Evolutionary conservation across 1,140 invertebrate species (phyloP), one percentile per base, ranked within the genome.

Genomic region (Lanistes nyassanus): DNA sequence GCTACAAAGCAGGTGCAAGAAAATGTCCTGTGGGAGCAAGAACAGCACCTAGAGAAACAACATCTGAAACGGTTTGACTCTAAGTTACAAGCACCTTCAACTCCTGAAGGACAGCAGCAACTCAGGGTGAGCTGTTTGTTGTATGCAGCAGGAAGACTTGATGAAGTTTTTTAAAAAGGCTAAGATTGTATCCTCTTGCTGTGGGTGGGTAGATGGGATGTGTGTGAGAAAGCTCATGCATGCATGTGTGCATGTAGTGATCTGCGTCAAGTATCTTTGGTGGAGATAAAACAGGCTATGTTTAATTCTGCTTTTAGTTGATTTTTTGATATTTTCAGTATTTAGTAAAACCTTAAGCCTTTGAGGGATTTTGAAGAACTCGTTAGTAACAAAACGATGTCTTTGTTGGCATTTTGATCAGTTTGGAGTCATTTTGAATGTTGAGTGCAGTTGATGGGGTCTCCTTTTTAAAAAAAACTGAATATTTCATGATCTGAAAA

Each of bases 21-120:
- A 23, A 29, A 51, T 34, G 51, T 77, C 81, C 26, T 66, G 80
- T 47, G 84, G 82, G 62, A 83, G 77, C 26, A 34, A 21, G 37
- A 31, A 13, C 58, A 64, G 23, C n/a, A 42, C 19, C n/a, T 36
- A 34, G n/a, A 51, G 5, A 39, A 60, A 56, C 64, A 66, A n/a
- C 31, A 58, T 31, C 31, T 58, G 37, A 51, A 51, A 36, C 71
- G 60, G 69, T 66, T 72, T 53, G 69, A 62, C 4, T 47, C 68
- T 51, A 42, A 47, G 42, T 11, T 37, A 31, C 60, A 76, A 9
- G 21, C 34, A 13, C 51, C 58, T 29, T 29, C 74, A 19, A 69
- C 47, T 16, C 67, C 66, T 42, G 74, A 72, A n/a, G 23, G 42
- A 47, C 9, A 47, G 42, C 9, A 47, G 42, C 42, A 47, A 3